Percentiles rank a stretch among this genome's conserved stretches.
These are phyloP conservation scores for human DNA, from an alignment of 2,113 vertebrate genomes.

Conservation along the genomic window GRCh38 chr6:12867501-12868000, in stretches of 20 bases:
- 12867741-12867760: background rate
- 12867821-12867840: background rate
- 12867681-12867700: background rate
- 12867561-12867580: background rate
- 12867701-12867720: background rate
- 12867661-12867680: background rate
- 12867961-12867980: background rate
- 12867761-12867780: background rate
- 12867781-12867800: background rate
- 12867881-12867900: background rate
- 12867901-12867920: background rate
- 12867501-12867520: background rate
- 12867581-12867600: background rate
- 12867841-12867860: accelerated
- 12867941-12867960: background rate
- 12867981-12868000: accelerated
- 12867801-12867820: background rate
- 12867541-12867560: background rate
- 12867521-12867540: background rate
- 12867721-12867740: background rate
- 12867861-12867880: background rate
- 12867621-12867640: background rate
- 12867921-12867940: background rate
- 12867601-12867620: background rate
- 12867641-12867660: background rate